A percentile compares a stretch with the other conserved stretches of the same genome.
phyloP scores from a whole-genome alignment of 2,888 invertebrate genomes.

The Nipponacmea schrenckii region DNA sequence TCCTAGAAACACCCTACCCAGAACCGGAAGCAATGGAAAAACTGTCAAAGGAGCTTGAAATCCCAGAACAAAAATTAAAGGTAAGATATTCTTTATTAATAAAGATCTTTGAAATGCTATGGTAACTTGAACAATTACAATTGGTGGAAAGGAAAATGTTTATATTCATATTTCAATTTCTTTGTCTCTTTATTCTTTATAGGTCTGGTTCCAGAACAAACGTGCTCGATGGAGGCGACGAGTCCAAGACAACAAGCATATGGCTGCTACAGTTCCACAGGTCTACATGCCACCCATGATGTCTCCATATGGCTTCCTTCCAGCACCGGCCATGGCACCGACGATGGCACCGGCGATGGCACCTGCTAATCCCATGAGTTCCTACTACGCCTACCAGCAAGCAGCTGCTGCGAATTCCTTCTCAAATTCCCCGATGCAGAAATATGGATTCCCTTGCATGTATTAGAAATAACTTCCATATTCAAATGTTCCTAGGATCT shows the following conservation, averaged over 20 bases:
- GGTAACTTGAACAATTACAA: background rate
- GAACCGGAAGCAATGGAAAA: conserved; percentile 47
- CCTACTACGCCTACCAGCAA: conserved; percentile 12
- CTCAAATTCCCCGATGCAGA: background rate
- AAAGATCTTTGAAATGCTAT: too few relatives aligned
- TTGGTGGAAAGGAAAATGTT: too few relatives aligned
- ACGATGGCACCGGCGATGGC: background rate
- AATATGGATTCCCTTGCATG: background rate
- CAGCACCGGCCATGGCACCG: conserved; percentile 7
- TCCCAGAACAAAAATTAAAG: conserved; percentile 47
- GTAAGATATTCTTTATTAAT: conserved; percentile 24
- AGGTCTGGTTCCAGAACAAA: conserved; percentile 22
- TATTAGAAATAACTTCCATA: background rate
- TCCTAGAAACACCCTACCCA: conserved; percentile 48
- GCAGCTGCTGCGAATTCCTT: background rate
- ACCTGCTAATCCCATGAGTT: conserved; percentile 13
- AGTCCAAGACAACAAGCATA: conserved; percentile 13
- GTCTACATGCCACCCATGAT: conserved; percentile 7
- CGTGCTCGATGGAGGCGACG: conserved; percentile 19
- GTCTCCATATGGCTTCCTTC: conserved; percentile 14
- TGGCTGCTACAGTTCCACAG: background rate
- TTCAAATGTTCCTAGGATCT: background rate
- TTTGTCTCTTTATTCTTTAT: background rate
- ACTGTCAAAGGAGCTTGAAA: conserved; percentile 40
- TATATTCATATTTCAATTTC: background rate